These are phyloP conservation scores for Heteromurus nitidus DNA, from an alignment of 2,888 invertebrate genomes.

Conservation along the genomic window DNA sequence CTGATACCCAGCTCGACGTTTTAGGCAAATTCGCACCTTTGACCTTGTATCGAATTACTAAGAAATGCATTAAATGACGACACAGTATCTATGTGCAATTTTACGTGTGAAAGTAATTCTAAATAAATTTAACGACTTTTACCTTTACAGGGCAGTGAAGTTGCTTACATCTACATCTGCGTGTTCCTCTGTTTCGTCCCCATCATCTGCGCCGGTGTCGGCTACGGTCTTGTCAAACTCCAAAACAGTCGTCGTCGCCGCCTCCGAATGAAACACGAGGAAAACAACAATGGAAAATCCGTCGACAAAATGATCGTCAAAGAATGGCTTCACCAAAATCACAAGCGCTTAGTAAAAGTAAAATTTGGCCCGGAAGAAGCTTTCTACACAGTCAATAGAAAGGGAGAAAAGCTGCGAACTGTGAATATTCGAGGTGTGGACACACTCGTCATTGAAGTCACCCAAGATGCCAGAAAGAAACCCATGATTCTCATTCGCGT, in stretches of 20 bases:
- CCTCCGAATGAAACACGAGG: slow-evolving; percentile 89
- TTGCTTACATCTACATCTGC: slow-evolving; percentile 97
- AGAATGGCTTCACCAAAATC: slow-evolving; percentile 95
- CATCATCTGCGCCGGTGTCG: slow-evolving; percentile 92
- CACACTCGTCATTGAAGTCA: slow-evolving; percentile 89
- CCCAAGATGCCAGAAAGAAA: slow-evolving; percentile 81
- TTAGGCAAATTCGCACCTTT: too few relatives aligned
- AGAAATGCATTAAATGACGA: too few relatives aligned
- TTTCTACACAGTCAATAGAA: slow-evolving; percentile 90
- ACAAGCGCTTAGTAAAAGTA: slow-evolving; percentile 90
- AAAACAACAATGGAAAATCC: slow-evolving; percentile 80
- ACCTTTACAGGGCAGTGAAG: slow-evolving; percentile 94
- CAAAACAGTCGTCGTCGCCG: slow-evolving; percentile 89
- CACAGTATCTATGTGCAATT: too few relatives aligned
- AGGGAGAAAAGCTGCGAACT: slow-evolving; percentile 91
- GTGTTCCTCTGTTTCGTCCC: slow-evolving; percentile 94
- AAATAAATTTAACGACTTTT: too few relatives aligned
- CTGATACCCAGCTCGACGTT: too few relatives aligned
- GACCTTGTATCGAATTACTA: too few relatives aligned
- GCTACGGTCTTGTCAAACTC: slow-evolving; percentile 92
- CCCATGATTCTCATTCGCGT: slow-evolving; percentile 87
- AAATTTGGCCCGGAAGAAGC: slow-evolving; percentile 92
- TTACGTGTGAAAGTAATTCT: too few relatives aligned
- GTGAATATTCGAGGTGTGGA: slow-evolving; percentile 86
- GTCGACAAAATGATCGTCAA: slow-evolving; percentile 95